Evolutionary conservation across 1,140 invertebrate genomes (phyloP).

Genomic region (Drosophila nasuta): DNA sequence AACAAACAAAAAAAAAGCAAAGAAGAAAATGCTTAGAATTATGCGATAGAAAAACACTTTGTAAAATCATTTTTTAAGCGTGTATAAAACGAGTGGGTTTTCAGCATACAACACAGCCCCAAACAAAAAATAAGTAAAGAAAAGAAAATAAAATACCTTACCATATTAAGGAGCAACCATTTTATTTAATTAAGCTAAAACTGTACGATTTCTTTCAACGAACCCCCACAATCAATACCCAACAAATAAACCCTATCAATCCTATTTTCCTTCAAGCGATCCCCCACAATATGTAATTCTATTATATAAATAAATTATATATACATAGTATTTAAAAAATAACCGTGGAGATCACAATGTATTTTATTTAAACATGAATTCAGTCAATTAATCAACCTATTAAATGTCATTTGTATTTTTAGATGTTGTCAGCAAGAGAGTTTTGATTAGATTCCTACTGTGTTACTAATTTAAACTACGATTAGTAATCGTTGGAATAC

Average conservation of each 20-base stretch:
- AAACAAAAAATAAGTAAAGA: conserved; percentile 38
- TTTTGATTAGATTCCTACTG: conserved; percentile 7
- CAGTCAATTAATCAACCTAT: conserved; percentile 1
- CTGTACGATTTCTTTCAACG: conserved; percentile 69
- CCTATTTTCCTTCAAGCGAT: conserved; percentile 32
- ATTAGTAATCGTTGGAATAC: not conserved
- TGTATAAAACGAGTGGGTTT: conserved; percentile 58
- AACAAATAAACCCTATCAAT: conserved; percentile 43
- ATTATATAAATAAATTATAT: conserved; percentile 84
- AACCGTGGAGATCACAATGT: not conserved
- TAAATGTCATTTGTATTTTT: conserved; percentile 13
- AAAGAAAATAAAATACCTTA: conserved; percentile 46
- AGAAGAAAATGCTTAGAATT: conserved; percentile 52
- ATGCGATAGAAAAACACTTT: conserved; percentile 57
- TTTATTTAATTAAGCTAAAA: conserved; percentile 72
- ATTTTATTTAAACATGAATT: conserved; percentile 23
- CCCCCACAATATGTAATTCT: conserved; percentile 75
- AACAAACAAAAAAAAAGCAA: conserved; percentile 6
- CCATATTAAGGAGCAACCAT: conserved; percentile 56
- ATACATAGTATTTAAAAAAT: conserved; percentile 80
- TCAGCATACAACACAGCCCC: conserved; percentile 30
- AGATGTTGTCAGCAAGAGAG: not conserved
- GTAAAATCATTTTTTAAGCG: conserved; percentile 81
- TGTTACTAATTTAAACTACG: conserved; percentile 1
- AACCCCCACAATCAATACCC: conserved; percentile 26